These are phyloP conservation scores for Serripes groenlandicus DNA, from an alignment of 2,888 invertebrate species.

Conservation along the genomic window DNA sequence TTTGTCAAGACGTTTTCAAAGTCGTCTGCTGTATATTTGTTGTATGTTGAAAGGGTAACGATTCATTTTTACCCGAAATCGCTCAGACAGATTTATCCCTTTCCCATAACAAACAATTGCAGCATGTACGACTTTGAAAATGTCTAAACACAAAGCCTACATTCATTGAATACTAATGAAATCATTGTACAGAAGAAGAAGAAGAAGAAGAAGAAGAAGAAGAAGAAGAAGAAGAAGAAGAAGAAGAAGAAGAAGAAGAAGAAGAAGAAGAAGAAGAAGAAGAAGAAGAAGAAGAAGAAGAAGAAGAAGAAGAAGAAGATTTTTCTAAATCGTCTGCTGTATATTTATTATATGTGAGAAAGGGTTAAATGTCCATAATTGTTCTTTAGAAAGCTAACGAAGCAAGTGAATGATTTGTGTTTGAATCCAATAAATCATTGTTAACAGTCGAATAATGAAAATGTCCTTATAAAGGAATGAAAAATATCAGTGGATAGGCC, in stretches of 20 bases:
- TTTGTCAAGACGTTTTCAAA: not conserved
- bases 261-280: not conserved
- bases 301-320: not conserved
- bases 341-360: not conserved
- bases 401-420: not conserved
- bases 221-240: not conserved
- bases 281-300: not conserved
- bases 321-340: not conserved
- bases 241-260: not conserved
- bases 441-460: not conserved
- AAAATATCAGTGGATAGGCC: too few species aligned
- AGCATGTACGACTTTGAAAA: not conserved
- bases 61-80: not conserved
- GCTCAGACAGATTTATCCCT: not conserved
- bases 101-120: not conserved
- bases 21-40: not conserved
- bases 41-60: not conserved
- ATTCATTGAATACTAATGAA: not conserved
- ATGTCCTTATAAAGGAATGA: not conserved
- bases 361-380: not conserved
- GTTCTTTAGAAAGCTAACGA: not conserved
- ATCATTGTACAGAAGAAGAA: not conserved
- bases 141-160: not conserved
- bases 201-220: not conserved
- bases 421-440: not conserved